Evolutionary conservation across 2,888 invertebrate species (phyloP), one percentile per base, ranked within the genome.

Genomic region (Pollenia amentaria): DNA sequence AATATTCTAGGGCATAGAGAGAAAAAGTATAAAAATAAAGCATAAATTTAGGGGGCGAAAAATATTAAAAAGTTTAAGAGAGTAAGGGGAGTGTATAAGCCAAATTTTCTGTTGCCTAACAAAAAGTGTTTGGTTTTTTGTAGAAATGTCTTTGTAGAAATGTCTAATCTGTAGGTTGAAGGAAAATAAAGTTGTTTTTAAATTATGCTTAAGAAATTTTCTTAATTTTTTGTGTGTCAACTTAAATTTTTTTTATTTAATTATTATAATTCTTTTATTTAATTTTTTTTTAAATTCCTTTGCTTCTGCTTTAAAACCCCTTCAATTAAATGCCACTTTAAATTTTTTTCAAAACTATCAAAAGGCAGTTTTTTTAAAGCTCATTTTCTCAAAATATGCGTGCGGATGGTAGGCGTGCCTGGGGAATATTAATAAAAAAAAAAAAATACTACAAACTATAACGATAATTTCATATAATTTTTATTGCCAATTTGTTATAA

Each of bases 401-500:
- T 85, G 85, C 18, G 67, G 53, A 42, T 46, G 42, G 77, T 46
- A 42, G 73, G 78, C 81, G 77, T 82, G 72, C 55, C 81, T 44
- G 29, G 85, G 77, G 76, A 85, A 70, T 81, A 83, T 64, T 44
- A 51, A 42, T 70, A 70, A 57, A n/a, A 53, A 62, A 60, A 75
- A 48, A 18, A 48, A n/a, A n/a, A n/a, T n/a, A n/a, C n/a, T 18
- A 4, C 53, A 55, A 29, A 46, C 44, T 70, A 60, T 48, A 64
- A 40, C 40, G 55, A 65, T 81, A 48, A 73, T 79, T 62, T 79
- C 21, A 60, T 48, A 55, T 64, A 78, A 67, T 73, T 78, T 81
- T 82, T 82, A 86, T 75, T 21, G 78, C 48, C 82, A 78, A 82
- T 86, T 82, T 86, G 85, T 82, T 69, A 64, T 29, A 80, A 80